Conservation (phyloP, 2,888 invertebrate genomes). For the Epiperipatus broadwayi region DNA sequence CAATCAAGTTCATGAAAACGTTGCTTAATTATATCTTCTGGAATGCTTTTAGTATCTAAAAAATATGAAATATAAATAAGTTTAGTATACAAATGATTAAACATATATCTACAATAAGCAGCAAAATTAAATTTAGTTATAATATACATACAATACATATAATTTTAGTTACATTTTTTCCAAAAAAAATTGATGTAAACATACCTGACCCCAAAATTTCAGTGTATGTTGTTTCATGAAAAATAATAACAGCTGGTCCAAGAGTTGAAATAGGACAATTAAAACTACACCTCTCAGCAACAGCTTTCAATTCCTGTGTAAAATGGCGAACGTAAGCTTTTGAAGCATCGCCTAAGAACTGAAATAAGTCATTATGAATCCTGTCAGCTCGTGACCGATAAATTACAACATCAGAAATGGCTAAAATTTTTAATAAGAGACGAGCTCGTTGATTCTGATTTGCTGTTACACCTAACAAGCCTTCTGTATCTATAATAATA, state of each 20-base stretch:
- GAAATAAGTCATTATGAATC: slow-evolving; percentile 51
- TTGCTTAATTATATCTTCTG: slow-evolving; percentile 29
- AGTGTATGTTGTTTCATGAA: slow-evolving; percentile 57
- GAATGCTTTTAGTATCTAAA: slow-evolving; percentile 16
- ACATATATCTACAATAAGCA: background rate
- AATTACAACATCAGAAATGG: slow-evolving; percentile 57
- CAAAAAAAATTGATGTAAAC: slow-evolving; percentile 40
- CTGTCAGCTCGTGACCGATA: slow-evolving; percentile 54
- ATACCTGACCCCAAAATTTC: slow-evolving; percentile 42
- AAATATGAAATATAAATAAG: too few species aligned
- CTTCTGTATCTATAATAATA: slow-evolving; percentile 58
- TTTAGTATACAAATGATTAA: background rate
- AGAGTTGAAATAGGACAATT: slow-evolving; percentile 35
- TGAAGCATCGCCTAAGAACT: slow-evolving; percentile 54
- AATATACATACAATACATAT: background rate
- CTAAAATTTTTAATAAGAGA: slow-evolving; percentile 54
- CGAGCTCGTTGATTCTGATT: slow-evolving; percentile 44
- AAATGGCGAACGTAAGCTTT: slow-evolving; percentile 53
- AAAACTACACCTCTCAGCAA: slow-evolving; percentile 32
- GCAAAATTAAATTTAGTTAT: background rate
- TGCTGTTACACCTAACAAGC: slow-evolving; percentile 43
- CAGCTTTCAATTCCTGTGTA: slow-evolving; percentile 30
- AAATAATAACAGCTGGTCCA: slow-evolving; percentile 54
- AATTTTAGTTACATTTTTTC: slow-evolving; percentile 20
- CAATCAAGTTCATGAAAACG: slow-evolving; percentile 42